Base-by-base conservation (phyloP, 2,888 invertebrate genomes). In the Parnassius orleans region DNA sequence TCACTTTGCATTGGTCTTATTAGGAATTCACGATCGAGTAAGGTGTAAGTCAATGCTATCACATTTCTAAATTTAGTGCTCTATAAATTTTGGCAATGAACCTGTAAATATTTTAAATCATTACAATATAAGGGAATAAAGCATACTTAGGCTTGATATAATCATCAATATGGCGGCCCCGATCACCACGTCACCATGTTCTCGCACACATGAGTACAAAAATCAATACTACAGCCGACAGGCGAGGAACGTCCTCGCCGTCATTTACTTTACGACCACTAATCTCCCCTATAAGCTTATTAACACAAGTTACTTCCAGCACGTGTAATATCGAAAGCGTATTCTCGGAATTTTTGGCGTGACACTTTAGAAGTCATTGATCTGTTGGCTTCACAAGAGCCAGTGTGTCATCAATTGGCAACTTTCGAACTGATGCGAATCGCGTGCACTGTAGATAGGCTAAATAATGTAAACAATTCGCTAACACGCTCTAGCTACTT, bases 301-400 rank as follows among this genome's bases (percentile, higher is more conserved):
- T 59, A 64, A 64, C 62, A 57, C 63, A 62, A 57, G 61, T 60
- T 61, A 51, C 51, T 55, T 60, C 51, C 58, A 51, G 56, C 67
- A 68, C 68, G 68, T 66, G 63, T 67, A 57, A 19, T 50, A 51
- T 58, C 55, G 64, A 60, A 63, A 54, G 60, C 58, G 51, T 58
- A 61, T 63, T 63, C 69, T 62, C 57, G 61, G 61, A 66, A 67
- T 68, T 65, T 58, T 63, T 44, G 54, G 46, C 64, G 63, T 66
- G 67, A 69, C 66, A 65, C 66, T 68, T 68, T 50, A 66, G 61
- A 69, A 67, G 70, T 69, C 69, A 69, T 65, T 67, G 69, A 68
- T 69, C 70, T 64, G 54, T 66, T 63, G 64, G 63, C 65, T 66
- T 64, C 55, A 62, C 60, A 46, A 47, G 55, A 48, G 59, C 33